These are phyloP conservation scores for Drosophila azteca DNA, from an alignment of 1,140 invertebrate genomes.

Conservation along the genomic window DNA sequence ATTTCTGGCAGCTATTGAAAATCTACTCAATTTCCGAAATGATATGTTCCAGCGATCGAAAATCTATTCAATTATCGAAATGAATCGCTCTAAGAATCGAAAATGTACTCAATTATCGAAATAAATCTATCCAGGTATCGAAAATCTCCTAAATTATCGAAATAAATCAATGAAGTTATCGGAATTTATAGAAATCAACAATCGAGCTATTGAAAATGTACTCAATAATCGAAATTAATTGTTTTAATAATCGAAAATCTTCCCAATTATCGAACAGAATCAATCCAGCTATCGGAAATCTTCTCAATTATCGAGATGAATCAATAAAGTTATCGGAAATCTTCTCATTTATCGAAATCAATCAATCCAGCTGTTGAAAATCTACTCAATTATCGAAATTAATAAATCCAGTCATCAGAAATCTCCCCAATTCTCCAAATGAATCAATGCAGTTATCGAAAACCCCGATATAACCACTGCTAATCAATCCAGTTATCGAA, in stretches of 20 bases:
- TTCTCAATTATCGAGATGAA: not conserved
- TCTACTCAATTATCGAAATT: not conserved
- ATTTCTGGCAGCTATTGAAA: not conserved
- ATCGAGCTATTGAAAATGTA: not conserved
- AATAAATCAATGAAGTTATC: no score
- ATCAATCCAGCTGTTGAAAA: not conserved
- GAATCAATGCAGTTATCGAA: no score
- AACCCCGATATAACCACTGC: no score
- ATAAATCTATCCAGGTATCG: no score
- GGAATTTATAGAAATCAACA: no score
- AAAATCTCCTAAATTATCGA: no score
- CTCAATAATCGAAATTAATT: not conserved
- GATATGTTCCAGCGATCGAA: no score
- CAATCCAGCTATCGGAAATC: not conserved
- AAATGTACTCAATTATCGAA: not conserved
- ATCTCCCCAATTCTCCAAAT: not conserved
- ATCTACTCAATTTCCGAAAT: not conserved
- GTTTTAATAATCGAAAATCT: not conserved
- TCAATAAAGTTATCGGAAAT: no score
- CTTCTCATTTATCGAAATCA: no score
- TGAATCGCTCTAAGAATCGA: not conserved
- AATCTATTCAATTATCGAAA: not conserved
- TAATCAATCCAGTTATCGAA: no score
- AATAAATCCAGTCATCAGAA: not conserved
- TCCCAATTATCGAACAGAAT: not conserved